Evolutionary conservation across 1,140 invertebrate genomes (phyloP).

Genomic region (Lamellibrachia luymesi): DNA sequence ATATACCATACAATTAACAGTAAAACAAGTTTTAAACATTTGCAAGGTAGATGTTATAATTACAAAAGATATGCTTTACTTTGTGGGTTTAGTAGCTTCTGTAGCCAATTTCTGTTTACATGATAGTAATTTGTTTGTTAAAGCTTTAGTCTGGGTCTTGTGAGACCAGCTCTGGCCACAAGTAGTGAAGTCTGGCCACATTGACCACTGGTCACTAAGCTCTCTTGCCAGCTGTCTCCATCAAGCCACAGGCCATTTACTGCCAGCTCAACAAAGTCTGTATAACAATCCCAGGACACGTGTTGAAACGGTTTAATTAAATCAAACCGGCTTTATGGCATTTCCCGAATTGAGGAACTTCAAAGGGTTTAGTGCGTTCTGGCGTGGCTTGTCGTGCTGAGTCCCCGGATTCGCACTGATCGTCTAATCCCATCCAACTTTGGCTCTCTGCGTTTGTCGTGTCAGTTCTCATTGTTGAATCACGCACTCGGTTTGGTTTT

Average conservation of each 20-base stretch:
- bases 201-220: too few relatives aligned
- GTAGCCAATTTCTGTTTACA: too few relatives aligned
- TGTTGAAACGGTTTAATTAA: conserved; percentile 1
- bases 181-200: too few relatives aligned
- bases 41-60: too few relatives aligned
- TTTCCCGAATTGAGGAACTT: not conserved
- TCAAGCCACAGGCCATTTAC: not conserved
- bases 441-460: not conserved
- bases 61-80: too few relatives aligned
- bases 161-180: too few relatives aligned
- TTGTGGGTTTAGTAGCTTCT: too few relatives aligned
- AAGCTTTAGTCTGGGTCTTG: too few relatives aligned
- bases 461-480: not conserved
- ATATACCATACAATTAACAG: too few relatives aligned
- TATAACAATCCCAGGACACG: not conserved
- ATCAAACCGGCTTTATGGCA: not conserved
- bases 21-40: too few relatives aligned
- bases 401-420: not conserved
- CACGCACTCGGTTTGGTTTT: not conserved
- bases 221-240: not conserved
- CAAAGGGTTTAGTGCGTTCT: not conserved
- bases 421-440: not conserved
- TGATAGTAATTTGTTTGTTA: too few relatives aligned
- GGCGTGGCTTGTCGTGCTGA: not conserved
- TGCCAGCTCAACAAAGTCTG: not conserved